Base-by-base conservation (phyloP, 23 tunicate species). In the Phallusia fumigata region DNA sequence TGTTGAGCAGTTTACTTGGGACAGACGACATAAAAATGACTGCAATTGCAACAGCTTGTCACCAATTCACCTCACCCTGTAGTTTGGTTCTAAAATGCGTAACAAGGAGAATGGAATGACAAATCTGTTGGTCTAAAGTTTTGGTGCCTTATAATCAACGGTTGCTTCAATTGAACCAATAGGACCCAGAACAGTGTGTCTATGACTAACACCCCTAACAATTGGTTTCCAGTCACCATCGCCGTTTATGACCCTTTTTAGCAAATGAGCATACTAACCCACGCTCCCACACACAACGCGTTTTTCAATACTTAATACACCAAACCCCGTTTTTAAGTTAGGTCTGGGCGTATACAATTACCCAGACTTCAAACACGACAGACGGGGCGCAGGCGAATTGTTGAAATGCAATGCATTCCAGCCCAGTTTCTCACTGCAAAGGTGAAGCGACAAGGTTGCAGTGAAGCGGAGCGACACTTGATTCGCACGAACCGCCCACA, bases 331-430 rank as follows among this genome's bases (percentile, higher is more conserved):
- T 40, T 40, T 10, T 40, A 3, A 40, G 15, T 22, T 11, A 2
- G 69, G 69, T 58, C 15, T 22, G 28, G 28, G 28, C 28, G 69
- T 58, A 21, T 58, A 21, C 26, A 24, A 58, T 58, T 58, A 58
- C 69, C 28, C 69, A 40, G 47, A 58, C 69, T 58, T 58, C 69
- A 58, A 58, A 58, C 69, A 24, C 69, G 26, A 58, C 69, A 58
- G 69, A 58, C 69, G 1, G 69, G 28, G 69, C 28, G 28, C 28
- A 1, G 69, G 69, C 69, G 28, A 16, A 58, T 58, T 8, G 69
- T 58, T 58, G 69, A 58, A 58, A 58, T 58, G 69, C 28, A 58
- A 58, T 58, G 69, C 69, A 58, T 58, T 58, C 69, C 69, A 6
- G 28, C 26, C 69, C 69, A 58, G 69, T 58, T 58, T 58, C 69